phyloP scores from a whole-genome alignment of 2,797 vertebrate genomes.

The Ciconia nigra region DNA sequence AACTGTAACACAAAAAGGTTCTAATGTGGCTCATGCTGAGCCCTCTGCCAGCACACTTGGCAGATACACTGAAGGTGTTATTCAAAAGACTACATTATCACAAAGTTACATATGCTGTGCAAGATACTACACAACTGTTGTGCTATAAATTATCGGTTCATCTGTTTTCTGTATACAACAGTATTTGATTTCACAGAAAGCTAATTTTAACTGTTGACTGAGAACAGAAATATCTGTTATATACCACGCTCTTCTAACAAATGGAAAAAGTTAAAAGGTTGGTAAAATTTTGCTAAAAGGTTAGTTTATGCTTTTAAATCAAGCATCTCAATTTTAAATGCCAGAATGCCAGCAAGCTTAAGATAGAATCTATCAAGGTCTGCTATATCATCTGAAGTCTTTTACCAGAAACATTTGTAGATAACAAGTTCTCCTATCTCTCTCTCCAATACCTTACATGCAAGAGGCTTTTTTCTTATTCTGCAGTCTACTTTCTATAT shows the following conservation, averaged over 20 bases:
- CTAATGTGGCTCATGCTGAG: not conserved
- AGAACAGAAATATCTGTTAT: not conserved
- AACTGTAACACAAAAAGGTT: slow-evolving; percentile 10
- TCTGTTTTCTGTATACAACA: not conserved
- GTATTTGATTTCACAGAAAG: not conserved
- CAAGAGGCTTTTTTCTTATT: not conserved
- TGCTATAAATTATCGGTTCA: not conserved
- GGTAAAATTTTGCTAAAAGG: not conserved
- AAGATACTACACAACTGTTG: not conserved
- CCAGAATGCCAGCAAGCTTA: not conserved
- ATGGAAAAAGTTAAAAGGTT: not conserved
- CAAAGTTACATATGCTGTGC: not conserved
- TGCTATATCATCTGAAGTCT: not conserved
- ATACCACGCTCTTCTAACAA: not conserved
- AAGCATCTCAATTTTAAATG: not conserved
- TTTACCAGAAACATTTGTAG: not conserved
- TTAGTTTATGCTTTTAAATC: not conserved
- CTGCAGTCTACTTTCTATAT: not conserved
- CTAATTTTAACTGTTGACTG: not conserved
- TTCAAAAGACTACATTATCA: not conserved
- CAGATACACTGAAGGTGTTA: not conserved
- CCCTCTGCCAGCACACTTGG: slow-evolving; percentile 40
- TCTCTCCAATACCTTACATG: not conserved
- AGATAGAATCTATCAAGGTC: not conserved
- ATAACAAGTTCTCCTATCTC: not conserved